phyloP scores from a whole-genome alignment of 1,140 invertebrate species.

The Maconellicoccus hirsutus region DNA sequence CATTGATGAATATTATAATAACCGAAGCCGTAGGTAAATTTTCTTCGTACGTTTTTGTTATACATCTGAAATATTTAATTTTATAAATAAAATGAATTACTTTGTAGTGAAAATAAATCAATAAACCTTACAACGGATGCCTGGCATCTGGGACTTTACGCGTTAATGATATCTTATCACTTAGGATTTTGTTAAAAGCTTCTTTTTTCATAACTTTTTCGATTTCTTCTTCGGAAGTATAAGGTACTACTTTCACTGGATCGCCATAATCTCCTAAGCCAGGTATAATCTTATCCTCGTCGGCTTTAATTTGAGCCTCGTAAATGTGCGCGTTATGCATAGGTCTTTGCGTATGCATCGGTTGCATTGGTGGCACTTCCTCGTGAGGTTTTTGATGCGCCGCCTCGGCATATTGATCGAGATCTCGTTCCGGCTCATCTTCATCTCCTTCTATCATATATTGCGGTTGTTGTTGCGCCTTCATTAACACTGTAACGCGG shows the following conservation, averaged over 20 bases:
- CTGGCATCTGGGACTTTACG: conserved; percentile 70
- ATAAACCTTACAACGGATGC: conserved; percentile 49
- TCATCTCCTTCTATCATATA: not conserved
- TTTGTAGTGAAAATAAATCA: not conserved
- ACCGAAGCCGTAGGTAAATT: conserved; percentile 59
- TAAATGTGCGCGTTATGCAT: no score
- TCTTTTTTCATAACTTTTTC: conserved; percentile 62
- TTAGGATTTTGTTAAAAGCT: conserved; percentile 80
- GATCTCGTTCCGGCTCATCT: not conserved
- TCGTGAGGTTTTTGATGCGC: not conserved
- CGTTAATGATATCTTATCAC: conserved; percentile 77
- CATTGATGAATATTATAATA: conserved; percentile 88
- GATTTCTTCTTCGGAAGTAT: conserved; percentile 45
- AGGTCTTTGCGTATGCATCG: no score
- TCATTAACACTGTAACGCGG: not conserved
- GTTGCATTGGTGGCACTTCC: no score
- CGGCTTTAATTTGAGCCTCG: conserved; percentile 31
- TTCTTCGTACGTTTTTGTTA: conserved; percentile 37
- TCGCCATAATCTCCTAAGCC: conserved; percentile 62
- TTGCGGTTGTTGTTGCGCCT: not conserved
- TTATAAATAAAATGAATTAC: no score
- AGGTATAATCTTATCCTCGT: conserved; percentile 39
- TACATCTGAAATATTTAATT: not conserved
- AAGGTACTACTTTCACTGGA: conserved; percentile 43
- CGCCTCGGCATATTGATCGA: not conserved